A percentile compares a stretch with the other conserved stretches of the same genome.
Evolutionary conservation across 2,797 vertebrate species (phyloP).

Genomic region (Eremophila alpestris): DNA sequence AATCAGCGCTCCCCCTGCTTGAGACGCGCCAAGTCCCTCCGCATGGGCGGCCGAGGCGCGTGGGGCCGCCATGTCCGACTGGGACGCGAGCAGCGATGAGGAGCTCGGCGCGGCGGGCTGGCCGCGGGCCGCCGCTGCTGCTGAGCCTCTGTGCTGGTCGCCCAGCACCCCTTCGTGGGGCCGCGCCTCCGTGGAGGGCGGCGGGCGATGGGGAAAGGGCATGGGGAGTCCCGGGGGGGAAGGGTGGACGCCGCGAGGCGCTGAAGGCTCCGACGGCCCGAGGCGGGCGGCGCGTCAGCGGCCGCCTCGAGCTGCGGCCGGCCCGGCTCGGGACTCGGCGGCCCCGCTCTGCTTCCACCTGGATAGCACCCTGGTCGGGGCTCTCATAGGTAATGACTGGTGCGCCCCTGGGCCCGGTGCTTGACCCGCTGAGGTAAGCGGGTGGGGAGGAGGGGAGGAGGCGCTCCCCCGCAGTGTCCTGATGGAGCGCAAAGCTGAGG

Average conservation of each 20-base stretch:
- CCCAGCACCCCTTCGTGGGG: no score
- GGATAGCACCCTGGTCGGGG: conserved; percentile 75
- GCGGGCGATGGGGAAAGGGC: not conserved
- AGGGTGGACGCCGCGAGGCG: not conserved
- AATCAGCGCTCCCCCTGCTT: not conserved
- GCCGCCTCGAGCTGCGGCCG: not conserved
- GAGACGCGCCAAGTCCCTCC: accelerated
- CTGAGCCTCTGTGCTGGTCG: not conserved
- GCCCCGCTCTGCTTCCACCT: conserved; percentile 74
- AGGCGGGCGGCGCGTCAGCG: not conserved
- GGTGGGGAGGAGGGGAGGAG: not conserved
- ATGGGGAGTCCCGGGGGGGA: not conserved
- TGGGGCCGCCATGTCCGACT: not conserved
- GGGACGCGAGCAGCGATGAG: not conserved
- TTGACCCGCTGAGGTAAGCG: not conserved
- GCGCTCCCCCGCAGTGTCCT: accelerated
- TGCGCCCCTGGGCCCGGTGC: accelerated
- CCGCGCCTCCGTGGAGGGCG: not conserved
- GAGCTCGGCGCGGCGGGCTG: accelerated
- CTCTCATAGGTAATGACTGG: conserved; percentile 81
- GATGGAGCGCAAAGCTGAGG: accelerated
- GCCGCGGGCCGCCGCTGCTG: not conserved
- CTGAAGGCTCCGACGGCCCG: not conserved
- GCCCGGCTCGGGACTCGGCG: not conserved
- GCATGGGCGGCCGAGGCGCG: accelerated